Percentiles rank a stretch among this genome's conserved stretches.
These are phyloP conservation scores for Enteromius unitaeniatus DNA, from an alignment of 2,797 vertebrate genomes.

Conservation along the genomic window DNA sequence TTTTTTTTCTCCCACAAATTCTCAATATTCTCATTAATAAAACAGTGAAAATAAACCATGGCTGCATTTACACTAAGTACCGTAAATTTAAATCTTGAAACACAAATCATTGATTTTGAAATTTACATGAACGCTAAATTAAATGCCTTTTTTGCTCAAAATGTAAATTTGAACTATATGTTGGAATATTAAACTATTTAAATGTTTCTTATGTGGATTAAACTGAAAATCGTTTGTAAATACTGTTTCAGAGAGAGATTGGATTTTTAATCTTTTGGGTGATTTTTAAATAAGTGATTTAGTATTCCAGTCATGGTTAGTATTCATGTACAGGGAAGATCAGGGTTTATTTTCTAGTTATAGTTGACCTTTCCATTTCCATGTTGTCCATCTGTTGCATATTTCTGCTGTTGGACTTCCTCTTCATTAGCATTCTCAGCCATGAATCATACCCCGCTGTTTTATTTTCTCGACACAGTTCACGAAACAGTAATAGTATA, in stretches of 20 bases:
- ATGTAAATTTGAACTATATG: neutral
- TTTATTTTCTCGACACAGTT: neutral
- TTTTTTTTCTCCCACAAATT: neutral
- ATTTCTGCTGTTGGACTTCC: slow-evolving; percentile 2
- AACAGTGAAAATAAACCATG: too few relatives aligned
- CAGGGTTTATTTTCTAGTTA: neutral
- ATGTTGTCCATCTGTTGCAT: neutral
- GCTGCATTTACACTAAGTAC: neutral
- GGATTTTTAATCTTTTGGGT: neutral
- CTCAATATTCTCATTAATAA: neutral
- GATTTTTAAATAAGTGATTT: neutral
- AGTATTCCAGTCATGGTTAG: neutral
- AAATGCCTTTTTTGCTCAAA: neutral
- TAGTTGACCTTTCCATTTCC: slow-evolving; percentile 1
- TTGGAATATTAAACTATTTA: neutral
- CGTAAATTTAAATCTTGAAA: neutral
- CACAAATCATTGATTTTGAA: neutral
- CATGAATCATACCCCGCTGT: neutral
- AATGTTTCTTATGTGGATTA: neutral
- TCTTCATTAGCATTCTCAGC: neutral
- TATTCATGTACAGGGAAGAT: neutral
- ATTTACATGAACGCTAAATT: neutral
- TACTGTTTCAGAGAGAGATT: neutral
- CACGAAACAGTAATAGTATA: neutral
- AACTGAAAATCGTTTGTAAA: neutral